Evolutionary conservation across 2,888 invertebrate species (phyloP).

Genomic region (Polyploca ridens): DNA sequence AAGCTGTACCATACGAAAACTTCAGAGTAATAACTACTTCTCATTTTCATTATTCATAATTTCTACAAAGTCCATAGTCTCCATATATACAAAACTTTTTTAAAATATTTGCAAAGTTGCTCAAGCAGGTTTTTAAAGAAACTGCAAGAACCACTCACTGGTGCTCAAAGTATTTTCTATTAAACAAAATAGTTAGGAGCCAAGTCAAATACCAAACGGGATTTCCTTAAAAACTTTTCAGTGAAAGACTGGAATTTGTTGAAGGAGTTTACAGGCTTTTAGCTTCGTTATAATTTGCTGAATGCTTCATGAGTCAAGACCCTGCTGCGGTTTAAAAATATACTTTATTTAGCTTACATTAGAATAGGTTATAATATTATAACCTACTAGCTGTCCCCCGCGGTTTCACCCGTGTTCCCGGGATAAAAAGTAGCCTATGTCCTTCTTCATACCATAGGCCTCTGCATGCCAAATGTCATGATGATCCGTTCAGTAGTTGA

Average conservation of each 20-base stretch:
- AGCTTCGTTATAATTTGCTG: constrained; percentile 8
- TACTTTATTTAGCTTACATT: background rate
- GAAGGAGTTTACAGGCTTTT: constrained; percentile 33
- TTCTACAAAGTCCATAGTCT: constrained; percentile 8
- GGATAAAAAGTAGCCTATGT: no score
- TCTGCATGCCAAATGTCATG: no score
- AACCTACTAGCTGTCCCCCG: no score
- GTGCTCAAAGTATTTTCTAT: constrained; percentile 48
- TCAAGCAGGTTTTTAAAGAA: constrained; percentile 31
- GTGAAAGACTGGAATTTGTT: constrained; percentile 40
- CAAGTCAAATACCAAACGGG: constrained; percentile 41
- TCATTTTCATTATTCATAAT: constrained; percentile 5
- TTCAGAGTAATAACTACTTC: background rate
- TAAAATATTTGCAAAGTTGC: constrained; percentile 21
- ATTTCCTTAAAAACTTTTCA: constrained; percentile 48
- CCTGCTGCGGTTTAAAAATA: background rate
- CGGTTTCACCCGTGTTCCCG: no score
- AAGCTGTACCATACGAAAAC: background rate
- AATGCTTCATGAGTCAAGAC: background rate
- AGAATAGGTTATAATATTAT: no score
- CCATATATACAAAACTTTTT: constrained; percentile 15
- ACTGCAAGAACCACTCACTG: constrained; percentile 22
- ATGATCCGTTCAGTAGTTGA: no score
- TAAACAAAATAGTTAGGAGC: constrained; percentile 35
- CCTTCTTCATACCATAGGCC: no score